Conservation (phyloP, 2,113 vertebrate species). For the Trichechus manatus region DNA sequence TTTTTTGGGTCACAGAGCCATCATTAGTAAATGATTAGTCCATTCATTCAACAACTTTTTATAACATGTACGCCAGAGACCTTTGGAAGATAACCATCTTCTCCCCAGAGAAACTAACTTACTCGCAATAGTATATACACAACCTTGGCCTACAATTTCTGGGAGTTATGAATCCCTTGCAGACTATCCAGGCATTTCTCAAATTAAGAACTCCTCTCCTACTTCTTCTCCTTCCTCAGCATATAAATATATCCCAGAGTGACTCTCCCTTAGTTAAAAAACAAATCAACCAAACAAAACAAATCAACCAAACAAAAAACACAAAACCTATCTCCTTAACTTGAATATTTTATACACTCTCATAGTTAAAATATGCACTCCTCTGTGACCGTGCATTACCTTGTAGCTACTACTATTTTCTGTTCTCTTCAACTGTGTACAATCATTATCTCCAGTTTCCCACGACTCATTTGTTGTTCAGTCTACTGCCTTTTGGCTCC, state of each 20-base stretch:
- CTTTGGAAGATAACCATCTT: background rate
- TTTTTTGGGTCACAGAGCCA: background rate
- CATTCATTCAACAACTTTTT: background rate
- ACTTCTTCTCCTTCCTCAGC: background rate
- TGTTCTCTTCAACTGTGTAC: background rate
- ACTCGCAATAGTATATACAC: no score
- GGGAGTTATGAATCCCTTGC: background rate
- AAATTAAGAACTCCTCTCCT: background rate
- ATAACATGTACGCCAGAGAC: background rate
- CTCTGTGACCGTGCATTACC: background rate
- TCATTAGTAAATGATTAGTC: constrained; percentile 14
- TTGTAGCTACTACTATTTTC: background rate
- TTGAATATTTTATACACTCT: background rate
- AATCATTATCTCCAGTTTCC: background rate
- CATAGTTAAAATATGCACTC: background rate
- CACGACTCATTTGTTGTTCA: background rate
- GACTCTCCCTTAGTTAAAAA: background rate
- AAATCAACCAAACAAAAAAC: background rate
- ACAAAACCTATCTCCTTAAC: background rate
- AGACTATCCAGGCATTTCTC: background rate
- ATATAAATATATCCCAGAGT: background rate
- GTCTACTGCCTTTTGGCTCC: background rate
- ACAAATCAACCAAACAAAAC: background rate
- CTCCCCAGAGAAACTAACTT: background rate
- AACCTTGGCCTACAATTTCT: background rate